A percentile compares a stretch with the other conserved stretches of the same genome.
Evolutionary conservation across 2,888 invertebrate genomes (phyloP).

Genomic region (Dioctria rufipes): DNA sequence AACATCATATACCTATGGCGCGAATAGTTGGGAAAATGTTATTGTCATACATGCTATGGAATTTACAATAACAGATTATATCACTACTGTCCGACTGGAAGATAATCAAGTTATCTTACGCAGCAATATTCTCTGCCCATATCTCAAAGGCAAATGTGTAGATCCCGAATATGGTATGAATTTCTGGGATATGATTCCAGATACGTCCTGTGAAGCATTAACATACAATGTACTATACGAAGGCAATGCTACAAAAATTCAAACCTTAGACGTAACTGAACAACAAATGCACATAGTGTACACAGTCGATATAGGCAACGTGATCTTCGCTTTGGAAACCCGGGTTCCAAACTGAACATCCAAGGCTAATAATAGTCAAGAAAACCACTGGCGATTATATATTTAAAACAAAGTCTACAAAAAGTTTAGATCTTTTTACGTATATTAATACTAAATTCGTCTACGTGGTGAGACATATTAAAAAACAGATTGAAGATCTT

Average conservation of each 20-base stretch:
- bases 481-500: not conserved
- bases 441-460: conserved; percentile 15
- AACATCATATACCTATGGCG: too few relatives aligned
- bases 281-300: not conserved
- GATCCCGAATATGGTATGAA: not conserved
- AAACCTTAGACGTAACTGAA: not conserved
- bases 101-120: too few relatives aligned
- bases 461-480: conserved; percentile 1
- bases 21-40: too few relatives aligned
- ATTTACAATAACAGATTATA: too few relatives aligned
- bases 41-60: too few relatives aligned
- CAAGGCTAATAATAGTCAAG: not conserved
- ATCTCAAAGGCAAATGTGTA: not conserved
- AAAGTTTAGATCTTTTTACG: conserved; percentile 4
- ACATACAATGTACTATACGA: too few relatives aligned
- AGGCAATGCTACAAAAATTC: not conserved
- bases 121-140: too few relatives aligned
- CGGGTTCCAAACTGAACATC: conserved; percentile 2
- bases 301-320: not conserved
- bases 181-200: conserved; percentile 4
- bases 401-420: not conserved
- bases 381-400: not conserved
- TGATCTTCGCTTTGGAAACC: not conserved
- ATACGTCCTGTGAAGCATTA: not conserved
- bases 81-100: too few relatives aligned